These are phyloP conservation scores for Cerceris rybyensis DNA, from an alignment of 2,888 invertebrate species.

Conservation along the genomic window DNA sequence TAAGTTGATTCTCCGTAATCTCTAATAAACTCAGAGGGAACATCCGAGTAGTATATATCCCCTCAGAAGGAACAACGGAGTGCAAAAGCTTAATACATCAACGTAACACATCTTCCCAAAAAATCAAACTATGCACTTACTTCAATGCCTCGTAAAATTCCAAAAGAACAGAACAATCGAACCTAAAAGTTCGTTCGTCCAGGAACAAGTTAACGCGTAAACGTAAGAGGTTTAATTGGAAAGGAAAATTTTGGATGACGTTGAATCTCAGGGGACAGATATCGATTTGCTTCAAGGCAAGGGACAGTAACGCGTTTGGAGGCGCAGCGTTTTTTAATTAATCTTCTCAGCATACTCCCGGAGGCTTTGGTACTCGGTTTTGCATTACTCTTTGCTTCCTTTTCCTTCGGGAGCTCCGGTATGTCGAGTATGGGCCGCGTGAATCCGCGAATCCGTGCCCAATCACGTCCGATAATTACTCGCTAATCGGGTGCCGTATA, in stretches of 20 bases:
- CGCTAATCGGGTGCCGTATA: constrained; percentile 36
- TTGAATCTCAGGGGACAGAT: constrained; percentile 24
- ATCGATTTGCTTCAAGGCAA: constrained; percentile 48
- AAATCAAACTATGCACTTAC: no score
- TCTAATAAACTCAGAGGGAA: no score
- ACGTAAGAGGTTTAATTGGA: constrained; percentile 54
- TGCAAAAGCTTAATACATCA: no score
- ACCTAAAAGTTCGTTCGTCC: no score
- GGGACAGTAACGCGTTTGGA: constrained; percentile 11
- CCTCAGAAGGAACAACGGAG: no score
- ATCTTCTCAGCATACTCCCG: constrained; percentile 12
- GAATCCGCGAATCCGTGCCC: constrained; percentile 18
- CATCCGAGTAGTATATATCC: no score
- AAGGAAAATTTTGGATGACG: constrained; percentile 27
- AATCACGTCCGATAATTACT: constrained; percentile 46
- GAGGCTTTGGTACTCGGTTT: background rate
- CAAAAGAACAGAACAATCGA: no score
- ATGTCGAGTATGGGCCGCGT: background rate
- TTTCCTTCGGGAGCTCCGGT: constrained; percentile 9
- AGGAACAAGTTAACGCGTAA: no score
- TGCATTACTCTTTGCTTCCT: constrained; percentile 2
- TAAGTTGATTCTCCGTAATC: no score
- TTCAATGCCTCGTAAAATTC: no score
- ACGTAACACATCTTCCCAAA: no score
- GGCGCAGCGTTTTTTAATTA: constrained; percentile 49